These are phyloP conservation scores for Pterocles orientalis DNA, from an alignment of 2,113 vertebrate species.

Conservation along the genomic window DNA sequence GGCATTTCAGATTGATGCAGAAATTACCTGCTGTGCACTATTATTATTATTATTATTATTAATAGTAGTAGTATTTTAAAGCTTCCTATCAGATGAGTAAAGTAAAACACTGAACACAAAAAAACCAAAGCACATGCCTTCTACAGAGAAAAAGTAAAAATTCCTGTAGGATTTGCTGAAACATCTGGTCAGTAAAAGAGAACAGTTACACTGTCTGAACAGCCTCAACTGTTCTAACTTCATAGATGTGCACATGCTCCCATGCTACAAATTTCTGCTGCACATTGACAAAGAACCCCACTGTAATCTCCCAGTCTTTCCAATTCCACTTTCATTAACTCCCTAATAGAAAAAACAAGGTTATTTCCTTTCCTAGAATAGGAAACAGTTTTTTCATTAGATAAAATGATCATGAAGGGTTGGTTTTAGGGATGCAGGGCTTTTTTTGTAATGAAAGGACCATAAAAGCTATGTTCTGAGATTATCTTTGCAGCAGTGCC, in stretches of 20 bases:
- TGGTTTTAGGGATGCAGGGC: fast-evolving
- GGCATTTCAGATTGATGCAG: not conserved
- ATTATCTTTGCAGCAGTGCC: not conserved
- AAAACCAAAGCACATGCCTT: not conserved
- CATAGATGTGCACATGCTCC: not conserved
- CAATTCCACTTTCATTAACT: not conserved
- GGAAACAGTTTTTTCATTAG: not conserved
- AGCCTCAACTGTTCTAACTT: not conserved
- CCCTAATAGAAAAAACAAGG: not conserved
- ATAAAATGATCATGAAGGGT: not conserved
- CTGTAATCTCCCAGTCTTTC: not conserved
- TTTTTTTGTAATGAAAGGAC: not conserved
- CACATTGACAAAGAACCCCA: not conserved
- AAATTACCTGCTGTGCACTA: not conserved
- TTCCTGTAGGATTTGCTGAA: not conserved
- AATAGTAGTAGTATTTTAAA: not conserved
- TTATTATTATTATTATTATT: not conserved
- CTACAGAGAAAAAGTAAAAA: not conserved
- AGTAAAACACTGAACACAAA: not conserved
- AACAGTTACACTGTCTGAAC: not conserved
- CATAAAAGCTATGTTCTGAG: not conserved
- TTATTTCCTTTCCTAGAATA: not conserved
- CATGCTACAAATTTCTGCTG: not conserved
- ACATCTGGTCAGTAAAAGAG: not conserved
- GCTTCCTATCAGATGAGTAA: not conserved